Evolutionary conservation across 2,797 vertebrate species (phyloP), one percentile per base, ranked within the genome.

Genomic region (Macrochelys suwanniensis): DNA sequence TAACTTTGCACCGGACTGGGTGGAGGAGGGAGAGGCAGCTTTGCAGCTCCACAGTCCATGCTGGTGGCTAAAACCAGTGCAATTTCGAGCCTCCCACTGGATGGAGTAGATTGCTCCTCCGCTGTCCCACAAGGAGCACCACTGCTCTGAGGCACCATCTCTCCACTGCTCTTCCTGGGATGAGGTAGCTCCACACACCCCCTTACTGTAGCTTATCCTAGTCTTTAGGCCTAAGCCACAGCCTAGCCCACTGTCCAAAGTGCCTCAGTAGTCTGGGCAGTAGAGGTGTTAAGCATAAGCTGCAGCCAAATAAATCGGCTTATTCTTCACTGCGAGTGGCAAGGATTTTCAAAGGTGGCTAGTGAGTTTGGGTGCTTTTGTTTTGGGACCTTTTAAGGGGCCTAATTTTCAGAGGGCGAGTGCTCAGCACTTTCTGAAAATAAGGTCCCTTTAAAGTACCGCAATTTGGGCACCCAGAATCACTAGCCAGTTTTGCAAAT

Each of bases 1-100:
- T 68, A n/a, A 65, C 61, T 4, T 65, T 65, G 61, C 17, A 9
- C 61, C 76, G 12, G 33, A 49, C 7, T 59, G 7, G 10, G 6
- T 59, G 15, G 50, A 79, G 65, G 83, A 85, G 33, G 85, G 49
- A 96, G 59, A 95, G 5, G 17, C 37, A n/a, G 84, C 42, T 71
- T 71, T 21, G 68, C 21, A 42, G 37, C 37, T 23, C 37, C 42
- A 47, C 7, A 47, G 42, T 47, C 25, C 42, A 15, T 16, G 13
- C 42, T 74, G 71, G 42, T 33, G 8, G 33, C 3, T 68, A 68
- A 68, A 37, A n/a, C n/a, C n/a, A 21, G 65, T 68, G 65, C n/a
- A 37, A 23, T 68, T 68, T 37, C 1, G 17, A 68, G n/a, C 16
- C n/a, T 37, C n/a, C 7, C 17, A 37, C 4, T 68, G 65, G 65